Percentiles rank a stretch among this genome's conserved stretches.
These are phyloP conservation scores for Camponotus pennsylvanicus DNA, from an alignment of 1,140 invertebrate species.

Conservation along the genomic window DNA sequence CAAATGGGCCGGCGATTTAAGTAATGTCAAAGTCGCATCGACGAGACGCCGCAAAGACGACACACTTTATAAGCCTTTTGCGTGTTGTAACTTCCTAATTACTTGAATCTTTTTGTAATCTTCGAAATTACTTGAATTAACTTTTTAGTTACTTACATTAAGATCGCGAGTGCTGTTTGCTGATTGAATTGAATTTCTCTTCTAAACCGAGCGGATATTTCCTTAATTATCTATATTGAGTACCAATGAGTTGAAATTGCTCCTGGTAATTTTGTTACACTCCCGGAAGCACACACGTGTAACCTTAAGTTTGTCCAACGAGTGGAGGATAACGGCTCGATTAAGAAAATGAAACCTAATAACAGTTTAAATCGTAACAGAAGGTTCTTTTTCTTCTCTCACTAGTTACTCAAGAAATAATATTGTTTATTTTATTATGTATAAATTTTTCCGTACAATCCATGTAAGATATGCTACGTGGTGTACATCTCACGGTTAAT, in stretches of 20 bases:
- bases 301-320: slow-evolving; percentile 23
- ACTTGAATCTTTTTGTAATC: background rate
- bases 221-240: slow-evolving; percentile 16
- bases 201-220: background rate
- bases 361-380: slow-evolving; percentile 26
- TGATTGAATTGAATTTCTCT: slow-evolving; percentile 26
- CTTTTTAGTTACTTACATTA: background rate
- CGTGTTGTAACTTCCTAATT: background rate
- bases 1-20: slow-evolving; percentile 54
- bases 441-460: background rate
- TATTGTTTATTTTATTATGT: background rate
- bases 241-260: slow-evolving; percentile 21
- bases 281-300: slow-evolving; percentile 4
- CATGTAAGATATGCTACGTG: too few relatives aligned
- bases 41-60: background rate
- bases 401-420: background rate
- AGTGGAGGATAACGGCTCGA: slow-evolving; percentile 42
- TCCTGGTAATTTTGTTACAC: slow-evolving; percentile 22
- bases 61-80: background rate
- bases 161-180: background rate
- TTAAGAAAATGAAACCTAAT: slow-evolving; percentile 44
- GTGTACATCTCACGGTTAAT: background rate
- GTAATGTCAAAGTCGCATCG: slow-evolving; percentile 43
- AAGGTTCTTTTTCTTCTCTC: background rate
- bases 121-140: background rate